Percentiles rank a stretch among this genome's conserved stretches.
These are phyloP conservation scores for Zootoca vivipara DNA, from an alignment of 2,113 vertebrate genomes.

Conservation along the genomic window DNA sequence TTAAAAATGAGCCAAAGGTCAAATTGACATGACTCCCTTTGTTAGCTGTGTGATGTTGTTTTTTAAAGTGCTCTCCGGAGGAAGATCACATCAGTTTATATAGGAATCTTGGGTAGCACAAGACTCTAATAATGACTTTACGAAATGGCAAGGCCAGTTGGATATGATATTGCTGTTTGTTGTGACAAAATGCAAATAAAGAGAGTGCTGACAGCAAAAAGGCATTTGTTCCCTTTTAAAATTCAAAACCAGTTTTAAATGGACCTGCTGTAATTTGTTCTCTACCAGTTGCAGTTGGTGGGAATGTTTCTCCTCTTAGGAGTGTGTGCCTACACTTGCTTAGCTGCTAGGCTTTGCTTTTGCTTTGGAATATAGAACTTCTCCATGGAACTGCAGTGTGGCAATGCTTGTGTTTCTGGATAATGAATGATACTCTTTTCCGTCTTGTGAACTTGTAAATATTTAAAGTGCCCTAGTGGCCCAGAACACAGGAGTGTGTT, in stretches of 20 bases:
- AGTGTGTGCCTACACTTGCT: neutral
- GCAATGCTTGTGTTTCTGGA: neutral
- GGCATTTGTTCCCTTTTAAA: constrained; percentile 2
- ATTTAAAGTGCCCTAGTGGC: neutral
- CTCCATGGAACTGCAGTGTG: neutral
- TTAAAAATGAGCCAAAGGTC: neutral
- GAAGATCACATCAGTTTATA: neutral
- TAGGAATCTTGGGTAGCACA: neutral
- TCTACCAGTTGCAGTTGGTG: constrained; percentile 6
- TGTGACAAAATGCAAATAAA: neutral
- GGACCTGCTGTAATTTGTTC: constrained; percentile 9
- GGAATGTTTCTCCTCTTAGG: neutral
- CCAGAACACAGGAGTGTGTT: neutral
- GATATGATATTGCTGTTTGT: neutral
- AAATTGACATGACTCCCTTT: neutral
- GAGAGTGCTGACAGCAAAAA: neutral
- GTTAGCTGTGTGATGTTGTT: neutral
- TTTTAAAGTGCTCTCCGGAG: neutral
- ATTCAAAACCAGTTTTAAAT: constrained; percentile 22
- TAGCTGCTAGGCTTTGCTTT: neutral
- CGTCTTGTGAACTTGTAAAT: neutral
- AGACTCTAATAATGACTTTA: constrained; percentile 11
- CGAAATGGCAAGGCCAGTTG: neutral
- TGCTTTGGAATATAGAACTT: fast-evolving
- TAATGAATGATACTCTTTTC: neutral